Evolutionary conservation across 2,888 invertebrate species (phyloP), one percentile per base, ranked within the genome.

Genomic region (Synergus itoensis): DNA sequence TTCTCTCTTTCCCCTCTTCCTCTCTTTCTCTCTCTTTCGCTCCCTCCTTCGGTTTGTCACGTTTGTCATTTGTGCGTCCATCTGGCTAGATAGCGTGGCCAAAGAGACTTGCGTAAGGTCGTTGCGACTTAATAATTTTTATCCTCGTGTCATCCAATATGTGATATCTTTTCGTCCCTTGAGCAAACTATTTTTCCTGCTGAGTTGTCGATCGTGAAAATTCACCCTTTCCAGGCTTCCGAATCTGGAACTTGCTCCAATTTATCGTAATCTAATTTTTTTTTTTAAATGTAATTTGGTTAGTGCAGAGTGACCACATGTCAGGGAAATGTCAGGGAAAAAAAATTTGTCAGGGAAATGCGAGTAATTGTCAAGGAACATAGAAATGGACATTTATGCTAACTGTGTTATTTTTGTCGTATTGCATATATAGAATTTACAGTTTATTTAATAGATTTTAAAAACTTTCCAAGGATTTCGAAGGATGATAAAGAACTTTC

Each of bases 111-210:
- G 65, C 77, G 12, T 57, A 62, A 60, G 63, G 69, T 75, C 79
- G 43, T 64, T 64, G 69, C 77, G 77, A 36, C 36, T 36, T 36
- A 36, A 36, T 36, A 36, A 36, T 5, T 53, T 45, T 45, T 21
- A 77, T 78, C 78, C 80, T 80, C 80, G 43, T 81, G 80, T 76
- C 80, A 81, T 81, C 79, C 81, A 83, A 45, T 77, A 45, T 76
- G 62, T 63, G 36, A 36, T 36, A 36, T 0, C 36, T 36, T 36
- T 21, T 77, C 11, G 21, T 36, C n/a, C 62, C 62, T 69, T 67
- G 21, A 21, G 43, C 65, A 28, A 28, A 18, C 11, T 5, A 28
- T 28, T 62, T 62, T 62, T 62, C 28, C 14, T 12, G 2, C 12
- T 28, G 62, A 62, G 21, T 28, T 9, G 14, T 14, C 14, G 12